Conservation (phyloP, 2,113 vertebrate species). For the Rana temporaria region DNA sequence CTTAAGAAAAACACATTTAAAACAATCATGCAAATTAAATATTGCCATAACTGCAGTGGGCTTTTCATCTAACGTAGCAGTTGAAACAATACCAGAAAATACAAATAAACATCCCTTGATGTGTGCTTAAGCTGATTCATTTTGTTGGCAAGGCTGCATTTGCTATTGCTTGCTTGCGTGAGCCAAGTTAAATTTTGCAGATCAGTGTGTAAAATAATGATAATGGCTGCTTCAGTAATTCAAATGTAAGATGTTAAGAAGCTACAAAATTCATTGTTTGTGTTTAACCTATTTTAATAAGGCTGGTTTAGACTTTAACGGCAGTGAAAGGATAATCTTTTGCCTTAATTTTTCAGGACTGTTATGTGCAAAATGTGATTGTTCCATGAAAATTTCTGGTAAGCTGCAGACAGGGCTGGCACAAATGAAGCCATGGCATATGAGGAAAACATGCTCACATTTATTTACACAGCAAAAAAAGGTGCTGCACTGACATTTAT, state of each 20-base stretch:
- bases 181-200: constrained; percentile 38
- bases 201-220: constrained; percentile 39
- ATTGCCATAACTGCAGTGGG: constrained; percentile 16
- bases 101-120: constrained; percentile 48
- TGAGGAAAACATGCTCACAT: no score
- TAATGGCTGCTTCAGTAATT: constrained; percentile 29
- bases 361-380: background rate
- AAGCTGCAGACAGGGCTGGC: no score
- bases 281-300: background rate
- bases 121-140: constrained; percentile 48
- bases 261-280: constrained; percentile 27
- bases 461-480: no score
- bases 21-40: constrained; percentile 51
- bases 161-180: background rate
- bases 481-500: no score
- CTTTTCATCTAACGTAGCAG: constrained; percentile 37
- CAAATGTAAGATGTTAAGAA: constrained; percentile 2
- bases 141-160: constrained; percentile 41
- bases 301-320: background rate
- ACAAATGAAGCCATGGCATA: no score
- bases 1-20: constrained; percentile 45
- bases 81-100: constrained; percentile 49
- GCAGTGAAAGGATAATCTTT: background rate
- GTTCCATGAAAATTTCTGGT: no score
- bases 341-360: background rate